phyloP scores from a whole-genome alignment of 2,113 vertebrate genomes.

The Coregonus clupeaformis region DNA sequence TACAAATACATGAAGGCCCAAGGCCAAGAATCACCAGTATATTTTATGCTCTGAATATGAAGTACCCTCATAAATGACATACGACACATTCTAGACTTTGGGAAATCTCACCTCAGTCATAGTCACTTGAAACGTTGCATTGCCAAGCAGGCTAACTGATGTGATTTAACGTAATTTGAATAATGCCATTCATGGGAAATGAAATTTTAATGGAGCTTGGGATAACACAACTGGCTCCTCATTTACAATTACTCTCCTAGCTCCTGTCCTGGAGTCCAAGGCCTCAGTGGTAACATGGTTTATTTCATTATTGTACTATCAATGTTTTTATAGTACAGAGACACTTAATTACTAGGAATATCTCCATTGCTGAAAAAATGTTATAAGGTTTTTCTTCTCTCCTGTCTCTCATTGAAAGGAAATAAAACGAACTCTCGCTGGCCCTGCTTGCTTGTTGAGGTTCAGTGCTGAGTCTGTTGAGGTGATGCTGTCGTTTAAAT shows the following conservation, averaged over 20 bases:
- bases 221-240: constrained; percentile 68
- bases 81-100: constrained; percentile 54
- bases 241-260: constrained; percentile 57
- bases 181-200: constrained; percentile 80
- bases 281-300: constrained; percentile 49
- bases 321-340: constrained; percentile 48
- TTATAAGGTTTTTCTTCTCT: constrained; percentile 11
- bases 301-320: constrained; percentile 61
- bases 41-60: constrained; percentile 57
- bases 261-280: constrained; percentile 29
- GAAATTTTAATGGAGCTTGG: constrained; percentile 74
- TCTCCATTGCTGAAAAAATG: constrained; percentile 36
- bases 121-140: constrained; percentile 66
- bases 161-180: constrained; percentile 79
- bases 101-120: constrained; percentile 66
- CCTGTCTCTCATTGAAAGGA: constrained; percentile 4
- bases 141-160: constrained; percentile 70
- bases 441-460: constrained; percentile 18
- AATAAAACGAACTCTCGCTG: constrained; percentile 29
- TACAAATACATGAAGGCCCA: constrained; percentile 40
- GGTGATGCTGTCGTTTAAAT: constrained; percentile 20
- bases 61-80: constrained; percentile 54
- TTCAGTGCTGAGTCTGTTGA: constrained; percentile 14
- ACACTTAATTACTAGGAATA: constrained; percentile 51
- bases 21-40: constrained; percentile 32